Evolutionary conservation across 2,888 invertebrate species (phyloP).

Genomic region (Amiota communis): DNA sequence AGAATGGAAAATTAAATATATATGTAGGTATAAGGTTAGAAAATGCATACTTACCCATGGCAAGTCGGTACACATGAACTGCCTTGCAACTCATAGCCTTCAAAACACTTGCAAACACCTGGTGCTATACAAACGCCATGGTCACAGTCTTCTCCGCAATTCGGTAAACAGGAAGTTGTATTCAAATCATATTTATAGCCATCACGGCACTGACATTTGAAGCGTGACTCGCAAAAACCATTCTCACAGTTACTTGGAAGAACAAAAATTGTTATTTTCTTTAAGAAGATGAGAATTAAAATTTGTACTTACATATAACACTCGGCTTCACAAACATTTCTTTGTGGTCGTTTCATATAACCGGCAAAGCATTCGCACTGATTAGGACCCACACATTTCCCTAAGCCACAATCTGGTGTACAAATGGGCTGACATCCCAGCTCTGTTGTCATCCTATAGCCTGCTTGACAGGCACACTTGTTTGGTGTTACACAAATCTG

Average conservation of each 20-base stretch:
- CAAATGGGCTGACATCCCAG: constrained; percentile 70
- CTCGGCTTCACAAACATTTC: constrained; percentile 68
- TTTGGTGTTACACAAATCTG: constrained; percentile 61
- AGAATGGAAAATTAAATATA: not conserved
- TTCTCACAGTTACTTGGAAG: constrained; percentile 71
- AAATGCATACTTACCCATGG: constrained; percentile 25
- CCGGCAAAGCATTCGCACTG: constrained; percentile 73
- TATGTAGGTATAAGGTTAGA: not conserved
- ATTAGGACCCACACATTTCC: constrained; percentile 67
- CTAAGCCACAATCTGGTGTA: constrained; percentile 69
- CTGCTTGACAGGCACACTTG: constrained; percentile 60
- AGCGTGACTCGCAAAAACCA: constrained; percentile 74
- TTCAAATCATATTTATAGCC: constrained; percentile 66
- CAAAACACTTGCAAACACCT: constrained; percentile 77
- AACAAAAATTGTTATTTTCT: not conserved
- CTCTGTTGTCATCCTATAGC: constrained; percentile 60
- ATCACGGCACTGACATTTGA: constrained; percentile 68
- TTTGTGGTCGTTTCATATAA: constrained; percentile 61
- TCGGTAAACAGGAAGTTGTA: constrained; percentile 65
- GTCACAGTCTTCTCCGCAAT: constrained; percentile 63
- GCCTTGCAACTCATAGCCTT: constrained; percentile 73
- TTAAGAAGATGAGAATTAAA: not conserved
- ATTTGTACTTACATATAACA: constrained; percentile 65
- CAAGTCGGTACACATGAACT: constrained; percentile 69
- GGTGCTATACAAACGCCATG: constrained; percentile 78